Percentiles rank a stretch among this genome's conserved stretches.
These are phyloP conservation scores for Rotaria macrura DNA, from an alignment of 2,888 invertebrate genomes.

Conservation along the genomic window DNA sequence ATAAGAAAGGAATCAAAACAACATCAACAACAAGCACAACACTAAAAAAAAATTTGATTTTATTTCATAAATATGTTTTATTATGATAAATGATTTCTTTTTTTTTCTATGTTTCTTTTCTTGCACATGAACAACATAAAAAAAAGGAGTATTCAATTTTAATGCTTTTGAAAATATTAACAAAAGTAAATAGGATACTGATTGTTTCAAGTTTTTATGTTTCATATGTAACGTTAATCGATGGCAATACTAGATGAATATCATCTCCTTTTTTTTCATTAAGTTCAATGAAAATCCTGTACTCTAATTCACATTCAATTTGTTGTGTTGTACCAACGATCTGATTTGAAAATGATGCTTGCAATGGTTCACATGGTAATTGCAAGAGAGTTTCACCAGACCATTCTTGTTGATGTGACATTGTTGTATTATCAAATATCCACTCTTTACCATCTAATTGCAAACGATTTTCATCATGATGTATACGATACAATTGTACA, in stretches of 20 bases:
- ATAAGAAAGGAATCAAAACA: too few relatives aligned
- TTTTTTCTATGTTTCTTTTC: not conserved
- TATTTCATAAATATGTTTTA: not conserved
- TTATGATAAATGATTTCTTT: not conserved
- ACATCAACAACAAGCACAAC: too few relatives aligned
- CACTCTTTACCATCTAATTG: conserved; percentile 11
- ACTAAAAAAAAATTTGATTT: not conserved
- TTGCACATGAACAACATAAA: not conserved
- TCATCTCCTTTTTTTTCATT: not conserved
- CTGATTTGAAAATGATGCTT: not conserved
- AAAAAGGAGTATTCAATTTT: not conserved
- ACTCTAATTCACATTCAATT: conserved; percentile 8
- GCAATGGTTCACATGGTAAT: not conserved
- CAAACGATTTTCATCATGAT: not conserved
- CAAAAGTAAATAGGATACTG: not conserved
- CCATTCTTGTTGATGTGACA: not conserved
- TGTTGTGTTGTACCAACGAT: not conserved
- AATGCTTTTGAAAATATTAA: not conserved
- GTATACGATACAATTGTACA: not conserved
- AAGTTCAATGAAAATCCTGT: not conserved
- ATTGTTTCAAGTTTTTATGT: not conserved
- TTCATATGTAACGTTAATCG: not conserved
- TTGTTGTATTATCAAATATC: not conserved
- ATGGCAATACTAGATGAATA: not conserved
- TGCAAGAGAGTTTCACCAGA: not conserved